phyloP scores from a whole-genome alignment of 2,113 vertebrate genomes.

The Oceanodroma tethys region DNA sequence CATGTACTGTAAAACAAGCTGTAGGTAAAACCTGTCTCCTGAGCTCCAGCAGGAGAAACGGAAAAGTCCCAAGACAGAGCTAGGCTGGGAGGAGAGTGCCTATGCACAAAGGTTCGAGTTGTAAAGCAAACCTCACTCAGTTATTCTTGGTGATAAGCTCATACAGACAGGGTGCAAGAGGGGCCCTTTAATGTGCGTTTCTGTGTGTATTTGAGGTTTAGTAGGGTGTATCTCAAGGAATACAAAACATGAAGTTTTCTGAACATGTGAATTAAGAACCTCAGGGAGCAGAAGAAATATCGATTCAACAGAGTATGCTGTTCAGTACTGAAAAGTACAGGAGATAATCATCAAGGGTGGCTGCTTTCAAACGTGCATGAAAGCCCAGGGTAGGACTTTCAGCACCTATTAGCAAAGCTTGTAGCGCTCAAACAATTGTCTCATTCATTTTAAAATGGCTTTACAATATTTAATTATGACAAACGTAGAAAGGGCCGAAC shows the following conservation, averaged over 20 bases:
- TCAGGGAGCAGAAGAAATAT: constrained; percentile 60
- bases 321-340: constrained; percentile 28
- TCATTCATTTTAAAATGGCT: background rate
- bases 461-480: background rate
- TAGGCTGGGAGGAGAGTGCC: background rate
- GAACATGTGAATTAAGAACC: constrained; percentile 59
- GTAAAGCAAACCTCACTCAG: background rate
- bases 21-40: background rate
- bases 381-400: background rate
- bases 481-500: background rate
- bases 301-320: constrained; percentile 49
- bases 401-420: background rate
- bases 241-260: constrained; percentile 52
- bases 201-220: background rate
- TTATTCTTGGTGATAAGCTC: background rate
- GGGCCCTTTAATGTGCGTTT: background rate
- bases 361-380: background rate
- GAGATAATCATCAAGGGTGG: constrained; percentile 7
- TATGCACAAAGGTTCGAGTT: background rate
- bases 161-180: background rate
- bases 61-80: background rate
- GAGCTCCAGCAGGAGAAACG: background rate
- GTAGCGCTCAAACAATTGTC: background rate
- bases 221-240: constrained; percentile 18
- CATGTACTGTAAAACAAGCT: background rate